A percentile compares a stretch with the other conserved stretches of the same genome.
These are phyloP conservation scores for Samia ricini DNA, from an alignment of 1,140 invertebrate species.

Conservation along the genomic window DNA sequence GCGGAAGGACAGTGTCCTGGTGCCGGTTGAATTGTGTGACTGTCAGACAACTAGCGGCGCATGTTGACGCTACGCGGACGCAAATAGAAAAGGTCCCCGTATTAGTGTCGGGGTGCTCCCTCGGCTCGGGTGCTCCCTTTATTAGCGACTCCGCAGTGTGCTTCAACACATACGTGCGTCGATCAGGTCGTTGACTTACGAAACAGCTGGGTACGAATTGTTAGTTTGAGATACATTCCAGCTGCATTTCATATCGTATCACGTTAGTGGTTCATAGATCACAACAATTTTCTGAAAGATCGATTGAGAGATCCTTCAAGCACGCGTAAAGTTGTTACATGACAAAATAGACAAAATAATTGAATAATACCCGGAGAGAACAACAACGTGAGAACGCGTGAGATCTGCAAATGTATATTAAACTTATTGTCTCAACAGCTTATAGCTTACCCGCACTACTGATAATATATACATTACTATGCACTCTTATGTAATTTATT, in stretches of 20 bases:
- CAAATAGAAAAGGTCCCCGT: neutral
- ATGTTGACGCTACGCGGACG: neutral
- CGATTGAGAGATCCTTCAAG: neutral
- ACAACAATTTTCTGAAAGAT: neutral
- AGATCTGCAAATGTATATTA: no score
- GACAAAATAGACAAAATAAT: neutral
- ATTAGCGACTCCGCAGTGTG: no score
- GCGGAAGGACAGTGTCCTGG: no score
- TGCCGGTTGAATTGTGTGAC: no score
- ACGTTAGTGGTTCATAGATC: neutral
- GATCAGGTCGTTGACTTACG: neutral
- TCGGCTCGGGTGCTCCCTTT: neutral
- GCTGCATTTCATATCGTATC: no score
- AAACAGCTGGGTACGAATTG: neutral
- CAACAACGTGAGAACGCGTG: no score
- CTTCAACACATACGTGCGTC: neutral
- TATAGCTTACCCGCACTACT: no score
- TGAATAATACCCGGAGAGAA: no score
- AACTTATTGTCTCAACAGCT: no score
- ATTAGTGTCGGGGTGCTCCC: neutral
- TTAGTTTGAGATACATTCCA: neutral
- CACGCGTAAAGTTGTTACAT: neutral
- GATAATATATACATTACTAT: no score
- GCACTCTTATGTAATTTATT: no score
- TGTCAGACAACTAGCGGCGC: neutral